Evolutionary conservation across 1,140 invertebrate genomes (phyloP).

Genomic region (Euwallacea similis): DNA sequence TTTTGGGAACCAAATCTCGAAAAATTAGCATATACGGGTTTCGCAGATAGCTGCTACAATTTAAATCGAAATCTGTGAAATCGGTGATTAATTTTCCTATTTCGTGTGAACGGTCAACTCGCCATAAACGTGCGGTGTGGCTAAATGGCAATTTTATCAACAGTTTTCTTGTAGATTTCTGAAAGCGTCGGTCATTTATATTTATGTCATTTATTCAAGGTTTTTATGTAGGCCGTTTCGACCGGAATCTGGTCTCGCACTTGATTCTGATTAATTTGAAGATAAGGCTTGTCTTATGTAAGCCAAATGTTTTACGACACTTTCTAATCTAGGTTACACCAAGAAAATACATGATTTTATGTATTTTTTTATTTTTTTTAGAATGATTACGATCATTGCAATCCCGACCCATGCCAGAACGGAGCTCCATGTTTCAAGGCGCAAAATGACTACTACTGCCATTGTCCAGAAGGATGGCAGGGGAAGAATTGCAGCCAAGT

Average conservation of each 20-base stretch:
- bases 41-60: constrained; percentile 3
- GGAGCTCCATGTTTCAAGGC: constrained; percentile 81
- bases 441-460: constrained; percentile 85
- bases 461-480: constrained; percentile 82
- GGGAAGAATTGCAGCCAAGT: constrained; percentile 87
- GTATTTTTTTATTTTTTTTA: constrained; percentile 51
- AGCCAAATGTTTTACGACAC: too few relatives aligned
- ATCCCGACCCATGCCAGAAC: constrained; percentile 79
- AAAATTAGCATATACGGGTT: too few relatives aligned
- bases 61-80: constrained; percentile 12
- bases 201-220: constrained; percentile 12
- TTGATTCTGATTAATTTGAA: too few relatives aligned
- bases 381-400: constrained; percentile 82
- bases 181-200: constrained; percentile 9
- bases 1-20: too few relatives aligned
- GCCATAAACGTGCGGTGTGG: too few relatives aligned
- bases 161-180: too few relatives aligned
- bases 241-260: too few relatives aligned
- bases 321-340: too few relatives aligned
- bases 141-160: too few relatives aligned
- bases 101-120: too few relatives aligned
- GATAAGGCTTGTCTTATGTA: too few relatives aligned
- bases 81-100: constrained; percentile 14
- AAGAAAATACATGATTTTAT: too few relatives aligned
- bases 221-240: not conserved